Evolutionary conservation across 2,888 invertebrate genomes (phyloP), one percentile per base, ranked within the genome.

Genomic region (Leptinotarsa juncta): DNA sequence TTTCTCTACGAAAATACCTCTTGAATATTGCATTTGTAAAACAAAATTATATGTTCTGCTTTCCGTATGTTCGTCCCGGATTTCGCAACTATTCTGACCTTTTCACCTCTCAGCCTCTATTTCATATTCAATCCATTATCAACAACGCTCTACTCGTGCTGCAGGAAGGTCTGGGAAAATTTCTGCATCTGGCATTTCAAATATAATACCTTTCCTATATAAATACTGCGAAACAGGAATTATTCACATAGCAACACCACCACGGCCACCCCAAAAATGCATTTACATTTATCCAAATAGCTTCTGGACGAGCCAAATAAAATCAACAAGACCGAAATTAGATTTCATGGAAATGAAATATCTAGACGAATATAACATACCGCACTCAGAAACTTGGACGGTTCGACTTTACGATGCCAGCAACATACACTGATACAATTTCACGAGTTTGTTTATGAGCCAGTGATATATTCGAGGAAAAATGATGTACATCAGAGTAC

Each of bases 261-360:
- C 57, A 57, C 57, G 10, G 10, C 51, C 3, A 57, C 18, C 57
- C 18, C 57, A n/a, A n/a, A 57, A 57, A 57, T 53, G 53, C 15
- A 53, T 53, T 53, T n/a, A n/a, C 53, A 53, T n/a, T 57, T 20
- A 18, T 23, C 20, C 57, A 12, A 57, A 18, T 57, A n/a, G 23
- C 57, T 23, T 18, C 57, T 57, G 57, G n/a, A 18, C 57, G n/a
- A n/a, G 57, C 18, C 16, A 18, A 57, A 57, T 57, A 57, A 57
- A 57, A 57, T 57, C 57, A 57, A 57, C 57, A 57, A 57, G 57
- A 57, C 57, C 57, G 18, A 57, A 57, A 57, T 57, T 57, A 18
- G 57, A 57, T 57, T 18, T 57, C 18, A n/a, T 57, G 57, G 57
- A 20, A 57, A 57, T 18, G 57, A 18, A 57, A 57, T 57, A 18